Evolutionary conservation across 1,140 invertebrate genomes (phyloP).

Genomic region (Bombus sylvicola): DNA sequence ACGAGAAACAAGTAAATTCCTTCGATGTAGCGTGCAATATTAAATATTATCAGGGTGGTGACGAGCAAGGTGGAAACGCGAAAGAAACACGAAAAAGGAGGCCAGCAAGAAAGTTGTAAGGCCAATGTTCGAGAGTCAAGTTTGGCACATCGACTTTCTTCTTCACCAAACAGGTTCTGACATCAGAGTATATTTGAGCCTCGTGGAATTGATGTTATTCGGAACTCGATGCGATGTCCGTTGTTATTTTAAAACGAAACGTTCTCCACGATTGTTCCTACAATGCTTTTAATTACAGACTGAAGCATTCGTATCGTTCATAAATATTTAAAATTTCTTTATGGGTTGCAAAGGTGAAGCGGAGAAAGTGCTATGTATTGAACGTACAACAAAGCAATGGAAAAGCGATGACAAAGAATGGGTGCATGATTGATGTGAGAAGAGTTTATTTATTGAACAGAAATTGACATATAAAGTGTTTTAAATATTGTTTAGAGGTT

Average conservation of each 20-base stretch:
- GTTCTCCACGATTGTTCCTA: not conserved
- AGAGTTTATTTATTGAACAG: not conserved
- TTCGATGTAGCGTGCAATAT: not conserved
- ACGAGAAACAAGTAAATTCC: not conserved
- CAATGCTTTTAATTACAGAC: not conserved
- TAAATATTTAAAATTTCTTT: not conserved
- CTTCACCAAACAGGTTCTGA: conserved; percentile 59
- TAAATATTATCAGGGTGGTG: conserved; percentile 11
- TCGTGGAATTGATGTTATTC: conserved; percentile 43
- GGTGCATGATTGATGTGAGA: not conserved
- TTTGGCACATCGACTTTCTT: conserved; percentile 64
- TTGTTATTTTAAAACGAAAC: not conserved
- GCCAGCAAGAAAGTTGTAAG: conserved; percentile 49
- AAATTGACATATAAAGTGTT: not conserved
- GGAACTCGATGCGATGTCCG: conserved; percentile 16
- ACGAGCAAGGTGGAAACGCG: not conserved
- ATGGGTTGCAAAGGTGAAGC: not conserved
- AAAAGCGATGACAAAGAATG: too few relatives aligned
- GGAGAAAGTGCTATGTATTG: conserved; percentile 3
- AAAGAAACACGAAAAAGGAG: conserved; percentile 53
- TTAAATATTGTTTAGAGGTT: not conserved
- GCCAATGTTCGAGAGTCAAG: conserved; percentile 55
- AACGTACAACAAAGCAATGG: not conserved
- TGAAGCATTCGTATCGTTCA: not conserved
- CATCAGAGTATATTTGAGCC: conserved; percentile 35